phyloP scores from a whole-genome alignment of 2,113 vertebrate genomes.

The Nipponia nippon region DNA sequence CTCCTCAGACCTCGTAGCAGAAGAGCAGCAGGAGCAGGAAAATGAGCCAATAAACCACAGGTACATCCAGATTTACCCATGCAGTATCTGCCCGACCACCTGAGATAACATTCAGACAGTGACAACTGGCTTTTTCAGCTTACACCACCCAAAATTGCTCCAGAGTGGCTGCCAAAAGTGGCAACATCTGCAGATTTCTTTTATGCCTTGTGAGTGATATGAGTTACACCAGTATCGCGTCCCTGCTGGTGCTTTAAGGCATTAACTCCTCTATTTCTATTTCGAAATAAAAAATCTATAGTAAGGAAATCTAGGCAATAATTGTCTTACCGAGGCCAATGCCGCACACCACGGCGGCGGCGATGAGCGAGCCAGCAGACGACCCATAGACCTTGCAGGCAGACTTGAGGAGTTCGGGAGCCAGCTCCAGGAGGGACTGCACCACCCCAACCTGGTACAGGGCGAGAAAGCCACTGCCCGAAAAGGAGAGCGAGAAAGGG shows the following conservation, averaged over 20 bases:
- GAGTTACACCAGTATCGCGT: background rate
- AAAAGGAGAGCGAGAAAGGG: conserved; percentile 77
- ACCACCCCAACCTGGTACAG: conserved; percentile 83
- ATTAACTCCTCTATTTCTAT: background rate
- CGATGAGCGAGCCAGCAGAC: conserved; percentile 80
- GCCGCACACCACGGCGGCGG: conserved; percentile 78
- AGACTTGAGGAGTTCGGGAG: conserved; percentile 67
- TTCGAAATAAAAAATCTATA: background rate
- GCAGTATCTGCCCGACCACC: background rate
- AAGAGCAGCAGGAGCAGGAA: background rate
- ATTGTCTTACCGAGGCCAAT: conserved; percentile 67
- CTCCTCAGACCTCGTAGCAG: background rate
- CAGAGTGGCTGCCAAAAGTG: background rate
- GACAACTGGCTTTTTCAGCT: background rate
- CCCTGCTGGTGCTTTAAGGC: background rate
- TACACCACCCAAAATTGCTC: background rate
- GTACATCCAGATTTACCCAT: background rate
- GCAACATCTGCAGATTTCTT: background rate
- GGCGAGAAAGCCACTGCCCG: conserved; percentile 80
- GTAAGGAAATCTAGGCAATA: background rate
- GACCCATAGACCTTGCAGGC: conserved; percentile 79
- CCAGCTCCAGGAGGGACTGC: conserved; percentile 72
- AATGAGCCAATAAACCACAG: background rate
- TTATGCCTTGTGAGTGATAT: accelerated
- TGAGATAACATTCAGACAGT: background rate